Conservation (phyloP, 2,797 vertebrate species). For the Setipinna tenuifilis region DNA sequence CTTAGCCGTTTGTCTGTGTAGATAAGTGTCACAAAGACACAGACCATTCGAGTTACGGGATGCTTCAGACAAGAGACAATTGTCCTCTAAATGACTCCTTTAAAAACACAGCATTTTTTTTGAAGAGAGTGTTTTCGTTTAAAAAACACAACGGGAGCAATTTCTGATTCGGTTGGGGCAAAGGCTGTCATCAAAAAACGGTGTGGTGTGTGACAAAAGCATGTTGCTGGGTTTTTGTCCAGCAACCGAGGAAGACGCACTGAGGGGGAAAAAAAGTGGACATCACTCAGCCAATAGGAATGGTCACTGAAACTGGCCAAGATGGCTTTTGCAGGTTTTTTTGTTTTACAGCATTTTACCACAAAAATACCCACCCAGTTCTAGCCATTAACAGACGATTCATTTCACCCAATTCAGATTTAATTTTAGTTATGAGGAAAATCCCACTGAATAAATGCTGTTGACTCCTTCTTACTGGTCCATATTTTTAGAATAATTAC, state of each 20-base stretch:
- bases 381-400: neutral
- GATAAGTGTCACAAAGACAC: constrained; percentile 36
- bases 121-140: neutral
- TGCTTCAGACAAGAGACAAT: neutral
- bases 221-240: neutral
- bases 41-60: constrained; percentile 31
- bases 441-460: neutral
- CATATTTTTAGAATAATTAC: constrained; percentile 15
- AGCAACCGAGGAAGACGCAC: neutral
- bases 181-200: neutral
- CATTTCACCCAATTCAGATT: neutral
- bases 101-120: neutral
- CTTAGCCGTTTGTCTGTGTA: constrained; percentile 34
- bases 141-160: neutral
- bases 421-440: neutral
- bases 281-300: neutral
- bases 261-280: neutral
- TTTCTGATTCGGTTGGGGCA: neutral
- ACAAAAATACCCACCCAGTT: neutral
- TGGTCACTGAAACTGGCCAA: neutral
- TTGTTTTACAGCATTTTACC: neutral
- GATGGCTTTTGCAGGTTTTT: neutral
- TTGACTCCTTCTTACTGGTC: neutral
- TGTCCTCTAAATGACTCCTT: neutral
- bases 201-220: neutral